Base-by-base conservation (phyloP, 2,888 invertebrate genomes). In the Thalpophila matura region DNA sequence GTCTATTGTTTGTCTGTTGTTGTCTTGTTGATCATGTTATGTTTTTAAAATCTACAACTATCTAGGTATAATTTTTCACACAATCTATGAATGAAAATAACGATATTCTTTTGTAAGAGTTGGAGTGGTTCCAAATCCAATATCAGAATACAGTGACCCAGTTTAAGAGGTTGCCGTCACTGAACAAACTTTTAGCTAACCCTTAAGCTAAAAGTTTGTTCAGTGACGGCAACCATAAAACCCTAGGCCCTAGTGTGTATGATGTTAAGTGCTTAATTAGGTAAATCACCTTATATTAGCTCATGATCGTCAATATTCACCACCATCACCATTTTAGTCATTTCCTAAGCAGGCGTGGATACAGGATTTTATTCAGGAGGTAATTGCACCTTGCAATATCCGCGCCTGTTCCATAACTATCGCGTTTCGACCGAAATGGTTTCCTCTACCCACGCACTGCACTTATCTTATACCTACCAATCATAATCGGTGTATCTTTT, bases 101-200 rank as follows among this genome's bases (percentile, higher is more conserved):
- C 50, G 29, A 27, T 42, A 26, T 58, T 33, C 4, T 53, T 67
- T 43, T 33, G 24, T 33, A 59, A 49, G 20, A 74, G 50, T 69
- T 69, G 69, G 51, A 74, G 20, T 53, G 33, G 42, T 68, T 69
- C 74, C 69, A 74, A 69, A 59, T 69, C 74, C 69, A 74, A 69
- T 35, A 73, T 27, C 16, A 47, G 24, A 56, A 46, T 38, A 51
- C 31, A 22, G 16, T 74, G 60, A 68, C 60, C 69, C 24, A 74
- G 46, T 51, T n/a, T 74, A 18, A 51, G 9, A 29, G 18, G 16
- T 53, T 33, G 31, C 27, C 6, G 7, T 24, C 37, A 14, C 7
- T 38, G 5, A 51, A 45, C 33, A 27, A 71, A 50, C 18, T 14
- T 51, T 14, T 40, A 38, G 31, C 12, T 43, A n/a, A n/a, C n/a